phyloP scores from a whole-genome alignment of 1,140 invertebrate genomes.

The Antheraea mylitta region DNA sequence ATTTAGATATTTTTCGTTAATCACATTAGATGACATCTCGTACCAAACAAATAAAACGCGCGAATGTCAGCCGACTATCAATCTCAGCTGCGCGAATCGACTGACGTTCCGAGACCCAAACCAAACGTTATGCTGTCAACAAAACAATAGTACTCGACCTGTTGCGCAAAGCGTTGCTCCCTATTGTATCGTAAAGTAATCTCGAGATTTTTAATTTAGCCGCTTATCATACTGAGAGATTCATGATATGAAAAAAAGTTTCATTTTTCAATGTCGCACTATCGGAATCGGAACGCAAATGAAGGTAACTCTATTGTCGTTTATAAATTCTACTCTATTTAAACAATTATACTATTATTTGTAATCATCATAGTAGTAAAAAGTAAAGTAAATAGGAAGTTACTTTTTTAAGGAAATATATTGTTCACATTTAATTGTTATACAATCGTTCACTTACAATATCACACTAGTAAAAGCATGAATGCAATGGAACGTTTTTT shows the following conservation, averaged over 20 bases:
- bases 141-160: slow-evolving; percentile 59
- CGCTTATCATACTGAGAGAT: slow-evolving; percentile 33
- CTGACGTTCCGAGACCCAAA: slow-evolving; percentile 47
- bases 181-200: slow-evolving; percentile 33
- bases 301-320: slow-evolving; percentile 28
- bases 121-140: slow-evolving; percentile 59
- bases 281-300: slow-evolving; percentile 33
- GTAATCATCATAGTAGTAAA: not conserved
- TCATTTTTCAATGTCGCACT: slow-evolving; percentile 46
- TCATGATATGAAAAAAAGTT: slow-evolving; percentile 41
- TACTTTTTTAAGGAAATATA: not conserved
- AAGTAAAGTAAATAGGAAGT: slow-evolving; percentile 1
- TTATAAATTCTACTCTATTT: not conserved
- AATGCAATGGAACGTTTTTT: not conserved
- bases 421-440: not conserved
- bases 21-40: slow-evolving; percentile 69
- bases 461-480: not conserved
- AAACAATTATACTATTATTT: slow-evolving; percentile 8
- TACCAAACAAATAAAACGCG: slow-evolving; percentile 39
- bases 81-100: slow-evolving; percentile 52
- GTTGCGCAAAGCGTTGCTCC: slow-evolving; percentile 36
- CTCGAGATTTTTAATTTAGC: slow-evolving; percentile 36
- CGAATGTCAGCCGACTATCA: slow-evolving; percentile 52
- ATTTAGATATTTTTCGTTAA: slow-evolving; percentile 60
- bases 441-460: not conserved